phyloP scores from a whole-genome alignment of 2,888 invertebrate genomes.

The Erannis defoliaria region DNA sequence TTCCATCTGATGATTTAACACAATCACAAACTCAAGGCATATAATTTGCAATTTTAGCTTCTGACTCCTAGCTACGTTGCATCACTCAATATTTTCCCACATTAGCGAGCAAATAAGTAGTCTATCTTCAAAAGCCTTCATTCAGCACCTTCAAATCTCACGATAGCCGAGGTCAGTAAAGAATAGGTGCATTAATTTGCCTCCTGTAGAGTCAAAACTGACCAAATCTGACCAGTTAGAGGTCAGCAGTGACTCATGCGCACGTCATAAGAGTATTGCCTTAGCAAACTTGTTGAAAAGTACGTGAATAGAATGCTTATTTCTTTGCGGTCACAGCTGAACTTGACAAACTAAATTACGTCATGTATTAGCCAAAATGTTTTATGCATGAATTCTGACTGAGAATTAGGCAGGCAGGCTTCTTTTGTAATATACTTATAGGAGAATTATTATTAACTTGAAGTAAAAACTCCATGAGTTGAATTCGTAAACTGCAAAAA shows the following conservation, averaged over 20 bases:
- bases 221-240: constrained; percentile 49
- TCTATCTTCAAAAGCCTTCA: constrained; percentile 25
- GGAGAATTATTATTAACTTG: constrained; percentile 9
- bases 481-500: neutral
- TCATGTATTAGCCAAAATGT: constrained; percentile 26
- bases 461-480: neutral
- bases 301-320: constrained; percentile 32
- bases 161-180: constrained; percentile 45
- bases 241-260: constrained; percentile 48
- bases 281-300: constrained; percentile 26
- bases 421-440: constrained; percentile 2
- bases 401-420: constrained; percentile 10
- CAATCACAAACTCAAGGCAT: neutral
- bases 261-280: constrained; percentile 31
- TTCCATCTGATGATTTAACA: neutral
- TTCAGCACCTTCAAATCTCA: constrained; percentile 36
- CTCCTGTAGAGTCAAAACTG: constrained; percentile 41
- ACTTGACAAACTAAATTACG: constrained; percentile 33
- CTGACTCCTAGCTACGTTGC: constrained; percentile 6
- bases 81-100: constrained; percentile 28
- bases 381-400: constrained; percentile 23
- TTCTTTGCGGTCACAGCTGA: constrained; percentile 22
- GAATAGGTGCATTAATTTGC: constrained; percentile 52
- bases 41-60: neutral
- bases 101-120: constrained; percentile 22